A percentile compares a stretch with the other conserved stretches of the same genome.
Conservation (phyloP, 2,888 invertebrate species). For the Chaetogeoica ovagalla region DNA sequence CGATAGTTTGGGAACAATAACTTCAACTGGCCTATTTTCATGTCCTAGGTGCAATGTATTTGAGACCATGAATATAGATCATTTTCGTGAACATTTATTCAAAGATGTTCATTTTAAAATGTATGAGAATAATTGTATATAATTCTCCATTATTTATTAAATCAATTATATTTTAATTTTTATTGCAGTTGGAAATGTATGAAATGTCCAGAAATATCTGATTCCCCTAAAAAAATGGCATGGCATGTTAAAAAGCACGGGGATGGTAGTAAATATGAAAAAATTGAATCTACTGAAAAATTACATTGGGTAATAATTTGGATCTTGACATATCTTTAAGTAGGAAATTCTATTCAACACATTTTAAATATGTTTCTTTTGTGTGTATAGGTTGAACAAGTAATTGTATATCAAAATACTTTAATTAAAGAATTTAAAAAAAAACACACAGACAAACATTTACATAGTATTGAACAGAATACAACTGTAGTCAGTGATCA, state of each 20-base stretch:
- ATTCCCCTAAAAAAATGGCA: slow-evolving; percentile 48
- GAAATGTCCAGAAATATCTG: slow-evolving; percentile 39
- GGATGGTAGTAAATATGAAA: slow-evolving; percentile 32
- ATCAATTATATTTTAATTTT: not conserved
- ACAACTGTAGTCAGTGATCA: not conserved
- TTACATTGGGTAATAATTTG: slow-evolving; percentile 36
- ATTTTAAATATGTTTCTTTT: not conserved
- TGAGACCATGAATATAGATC: not conserved
- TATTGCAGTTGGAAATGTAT: slow-evolving; percentile 28
- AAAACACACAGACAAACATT: not conserved
- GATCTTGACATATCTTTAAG: not conserved
- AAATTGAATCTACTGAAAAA: slow-evolving; percentile 23
- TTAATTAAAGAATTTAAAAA: not conserved
- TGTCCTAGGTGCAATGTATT: slow-evolving; percentile 49
- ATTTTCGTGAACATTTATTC: slow-evolving; percentile 43
- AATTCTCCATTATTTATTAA: not conserved
- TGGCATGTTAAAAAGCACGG: slow-evolving; percentile 47
- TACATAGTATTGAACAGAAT: not conserved
- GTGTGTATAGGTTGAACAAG: slow-evolving; percentile 16
- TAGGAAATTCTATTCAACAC: too few species aligned
- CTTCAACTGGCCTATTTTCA: slow-evolving; percentile 23
- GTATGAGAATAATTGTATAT: slow-evolving; percentile 19
- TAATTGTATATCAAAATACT: slow-evolving; percentile 13
- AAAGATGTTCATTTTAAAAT: slow-evolving; percentile 49
- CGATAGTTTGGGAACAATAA: slow-evolving; percentile 28